Evolutionary conservation across 2,797 vertebrate species (phyloP).

Genomic region (Erithacus rubecula): DNA sequence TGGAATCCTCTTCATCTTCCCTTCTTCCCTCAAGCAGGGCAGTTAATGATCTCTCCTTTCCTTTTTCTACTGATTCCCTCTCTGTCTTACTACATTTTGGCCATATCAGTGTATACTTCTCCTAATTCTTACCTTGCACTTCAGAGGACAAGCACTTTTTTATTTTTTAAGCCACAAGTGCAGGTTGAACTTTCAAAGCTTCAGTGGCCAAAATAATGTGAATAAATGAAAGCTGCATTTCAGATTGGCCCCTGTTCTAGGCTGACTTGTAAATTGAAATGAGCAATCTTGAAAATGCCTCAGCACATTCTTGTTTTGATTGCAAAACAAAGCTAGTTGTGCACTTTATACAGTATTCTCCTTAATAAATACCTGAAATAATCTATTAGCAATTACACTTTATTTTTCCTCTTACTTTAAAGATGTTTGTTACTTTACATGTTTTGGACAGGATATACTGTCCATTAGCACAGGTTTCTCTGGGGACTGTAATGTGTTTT

Average conservation of each 20-base stretch:
- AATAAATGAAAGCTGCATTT: background rate
- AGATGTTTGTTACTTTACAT: background rate
- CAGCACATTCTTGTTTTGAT: background rate
- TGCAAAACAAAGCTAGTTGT: background rate
- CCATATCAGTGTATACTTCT: background rate
- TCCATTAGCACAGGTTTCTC: background rate
- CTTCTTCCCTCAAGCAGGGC: background rate
- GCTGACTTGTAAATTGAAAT: background rate
- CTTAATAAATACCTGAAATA: background rate
- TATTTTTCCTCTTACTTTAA: background rate
- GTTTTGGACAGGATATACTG: background rate
- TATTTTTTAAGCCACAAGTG: background rate
- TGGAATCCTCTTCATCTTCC: background rate
- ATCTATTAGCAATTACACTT: background rate
- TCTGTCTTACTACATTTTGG: background rate
- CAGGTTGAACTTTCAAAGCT: background rate
- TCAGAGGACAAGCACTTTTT: background rate
- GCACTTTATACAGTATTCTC: conserved; percentile 37
- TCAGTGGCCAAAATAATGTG: background rate
- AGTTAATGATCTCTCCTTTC: background rate
- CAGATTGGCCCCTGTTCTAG: background rate
- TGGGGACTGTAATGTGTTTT: background rate
- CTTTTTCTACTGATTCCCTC: background rate
- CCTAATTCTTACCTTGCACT: background rate
- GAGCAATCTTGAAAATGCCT: background rate